These are phyloP conservation scores for Ellobius talpinus DNA, from an alignment of 2,113 vertebrate genomes.

Conservation along the genomic window DNA sequence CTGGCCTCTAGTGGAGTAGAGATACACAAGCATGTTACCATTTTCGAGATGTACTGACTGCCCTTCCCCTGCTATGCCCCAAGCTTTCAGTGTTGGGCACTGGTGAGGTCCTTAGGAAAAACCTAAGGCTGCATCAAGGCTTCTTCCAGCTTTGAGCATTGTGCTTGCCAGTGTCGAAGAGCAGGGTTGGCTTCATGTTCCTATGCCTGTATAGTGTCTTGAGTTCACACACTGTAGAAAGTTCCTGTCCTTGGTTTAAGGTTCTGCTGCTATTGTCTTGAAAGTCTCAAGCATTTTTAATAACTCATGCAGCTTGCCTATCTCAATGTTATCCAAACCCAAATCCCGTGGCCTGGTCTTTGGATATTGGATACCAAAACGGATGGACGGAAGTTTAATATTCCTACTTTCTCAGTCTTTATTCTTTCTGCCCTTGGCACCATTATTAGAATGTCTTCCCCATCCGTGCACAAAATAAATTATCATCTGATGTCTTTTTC, in stretches of 20 bases:
- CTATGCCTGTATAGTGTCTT: not conserved
- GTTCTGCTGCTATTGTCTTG: not conserved
- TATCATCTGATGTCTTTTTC: not conserved
- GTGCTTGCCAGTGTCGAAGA: not conserved
- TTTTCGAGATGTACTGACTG: fast-evolving
- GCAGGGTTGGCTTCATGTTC: no score
- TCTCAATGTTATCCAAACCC: not conserved
- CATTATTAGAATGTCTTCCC: not conserved
- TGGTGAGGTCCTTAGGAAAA: not conserved
- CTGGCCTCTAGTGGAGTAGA: not conserved
- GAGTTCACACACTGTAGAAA: not conserved
- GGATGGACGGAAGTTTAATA: not conserved
- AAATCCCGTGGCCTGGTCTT: not conserved
- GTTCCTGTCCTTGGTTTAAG: not conserved
- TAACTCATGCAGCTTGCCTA: not conserved
- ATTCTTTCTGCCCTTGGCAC: not conserved
- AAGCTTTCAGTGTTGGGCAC: not conserved
- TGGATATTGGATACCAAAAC: not conserved
- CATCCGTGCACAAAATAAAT: no score
- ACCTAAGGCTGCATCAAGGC: not conserved
- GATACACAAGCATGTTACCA: not conserved
- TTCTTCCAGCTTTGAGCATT: not conserved
- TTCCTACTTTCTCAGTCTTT: not conserved
- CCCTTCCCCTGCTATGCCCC: not conserved
- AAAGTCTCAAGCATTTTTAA: slow-evolving; percentile 8